Evolutionary conservation across 2,888 invertebrate genomes (phyloP).

Genomic region (Luperina nickerlii): DNA sequence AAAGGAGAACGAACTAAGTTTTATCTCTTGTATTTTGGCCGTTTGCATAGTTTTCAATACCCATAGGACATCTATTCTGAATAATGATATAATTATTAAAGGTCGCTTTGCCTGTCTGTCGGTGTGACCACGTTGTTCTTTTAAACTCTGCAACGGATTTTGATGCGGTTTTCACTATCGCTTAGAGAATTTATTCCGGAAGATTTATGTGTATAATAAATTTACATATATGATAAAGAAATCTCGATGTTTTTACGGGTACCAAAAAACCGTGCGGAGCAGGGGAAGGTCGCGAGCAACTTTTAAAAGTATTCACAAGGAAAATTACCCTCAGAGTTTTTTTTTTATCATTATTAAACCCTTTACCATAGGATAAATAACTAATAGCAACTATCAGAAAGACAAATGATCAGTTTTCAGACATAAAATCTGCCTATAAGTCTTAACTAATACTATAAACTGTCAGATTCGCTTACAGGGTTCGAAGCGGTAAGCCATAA

Average conservation of each 20-base stretch:
- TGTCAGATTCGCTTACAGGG: constrained; percentile 4
- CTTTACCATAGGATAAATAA: not conserved
- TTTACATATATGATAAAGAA: not conserved
- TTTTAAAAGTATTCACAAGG: not conserved
- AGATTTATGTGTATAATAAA: not conserved
- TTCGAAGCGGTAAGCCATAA: constrained; percentile 22
- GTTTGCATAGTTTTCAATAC: not conserved
- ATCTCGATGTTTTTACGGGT: not conserved
- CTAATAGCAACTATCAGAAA: constrained; percentile 2
- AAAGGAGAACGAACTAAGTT: not conserved
- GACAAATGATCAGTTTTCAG: constrained; percentile 10
- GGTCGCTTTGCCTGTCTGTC: not conserved
- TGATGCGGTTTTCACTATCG: not conserved
- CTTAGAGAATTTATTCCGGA: not conserved
- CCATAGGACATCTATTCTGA: not conserved
- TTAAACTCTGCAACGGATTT: not conserved
- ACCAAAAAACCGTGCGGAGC: not conserved
- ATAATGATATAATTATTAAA: not conserved
- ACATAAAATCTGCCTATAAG: constrained; percentile 19
- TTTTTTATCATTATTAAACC: not conserved
- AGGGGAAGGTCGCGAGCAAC: not conserved
- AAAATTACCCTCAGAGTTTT: not conserved
- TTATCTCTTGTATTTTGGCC: not conserved
- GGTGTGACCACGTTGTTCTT: not conserved
- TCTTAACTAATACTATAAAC: constrained; percentile 39